Percentiles rank a stretch among this genome's conserved stretches.
Conservation (phyloP, 2,888 invertebrate genomes). For the Spilosoma lubricipeda region DNA sequence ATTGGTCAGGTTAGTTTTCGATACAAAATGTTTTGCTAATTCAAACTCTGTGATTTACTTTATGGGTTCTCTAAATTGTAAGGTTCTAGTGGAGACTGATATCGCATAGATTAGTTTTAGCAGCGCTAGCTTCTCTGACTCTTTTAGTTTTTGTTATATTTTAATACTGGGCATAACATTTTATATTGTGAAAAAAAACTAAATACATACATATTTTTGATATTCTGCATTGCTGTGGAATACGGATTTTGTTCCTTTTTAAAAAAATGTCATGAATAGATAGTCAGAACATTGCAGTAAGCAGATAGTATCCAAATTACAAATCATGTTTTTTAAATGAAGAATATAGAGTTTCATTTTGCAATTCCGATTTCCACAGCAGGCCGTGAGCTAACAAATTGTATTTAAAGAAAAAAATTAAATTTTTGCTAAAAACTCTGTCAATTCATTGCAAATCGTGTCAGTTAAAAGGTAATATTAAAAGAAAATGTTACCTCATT, state of each 20-base stretch:
- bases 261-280: constrained; percentile 37
- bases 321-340: constrained; percentile 34
- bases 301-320: constrained; percentile 23
- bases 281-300: constrained; percentile 33
- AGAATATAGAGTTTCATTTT: constrained; percentile 30
- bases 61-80: constrained; percentile 85
- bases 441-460: constrained; percentile 83
- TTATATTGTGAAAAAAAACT: constrained; percentile 59
- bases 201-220: constrained; percentile 74
- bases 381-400: constrained; percentile 57
- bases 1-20: constrained; percentile 72
- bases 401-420: constrained; percentile 59
- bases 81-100: constrained; percentile 86
- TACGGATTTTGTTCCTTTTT: constrained; percentile 38
- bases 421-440: constrained; percentile 71
- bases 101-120: constrained; percentile 86
- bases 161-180: constrained; percentile 71
- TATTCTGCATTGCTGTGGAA: constrained; percentile 73
- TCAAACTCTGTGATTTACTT: constrained; percentile 85
- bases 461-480: constrained; percentile 77
- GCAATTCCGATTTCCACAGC: constrained; percentile 65
- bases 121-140: constrained; percentile 85
- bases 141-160: constrained; percentile 69
- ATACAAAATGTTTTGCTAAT: constrained; percentile 83
- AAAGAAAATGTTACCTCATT: constrained; percentile 66